Evolutionary conservation across 2,797 vertebrate genomes (phyloP).

Genomic region (Sebastes vulpes): DNA sequence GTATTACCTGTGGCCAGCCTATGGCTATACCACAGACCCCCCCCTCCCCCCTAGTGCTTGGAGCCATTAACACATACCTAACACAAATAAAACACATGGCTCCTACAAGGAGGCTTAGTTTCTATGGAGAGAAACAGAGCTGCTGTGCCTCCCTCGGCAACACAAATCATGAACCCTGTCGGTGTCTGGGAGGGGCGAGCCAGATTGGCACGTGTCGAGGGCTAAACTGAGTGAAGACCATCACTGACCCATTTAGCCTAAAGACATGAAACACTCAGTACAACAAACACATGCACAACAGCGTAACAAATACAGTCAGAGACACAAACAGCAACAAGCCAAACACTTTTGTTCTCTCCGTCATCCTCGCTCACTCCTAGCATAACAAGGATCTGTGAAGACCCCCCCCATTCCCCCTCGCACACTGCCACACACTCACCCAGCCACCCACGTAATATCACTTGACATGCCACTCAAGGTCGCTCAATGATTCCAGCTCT

Average conservation of each 20-base stretch:
- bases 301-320: slow-evolving; percentile 7
- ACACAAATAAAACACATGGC: no score
- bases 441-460: slow-evolving; percentile 83
- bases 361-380: slow-evolving; percentile 17
- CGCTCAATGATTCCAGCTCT: slow-evolving; percentile 82
- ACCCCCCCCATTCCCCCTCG: neutral
- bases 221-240: slow-evolving; percentile 20
- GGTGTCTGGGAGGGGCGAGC: neutral
- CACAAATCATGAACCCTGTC: slow-evolving; percentile 47
- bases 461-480: slow-evolving; percentile 87
- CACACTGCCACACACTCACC: slow-evolving; percentile 62
- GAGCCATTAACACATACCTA: no score
- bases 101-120: slow-evolving; percentile 21
- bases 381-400: slow-evolving; percentile 30
- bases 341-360: neutral
- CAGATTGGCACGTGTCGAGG: slow-evolving; percentile 31
- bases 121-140: slow-evolving; percentile 52
- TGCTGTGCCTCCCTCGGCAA: slow-evolving; percentile 7
- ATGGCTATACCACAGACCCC: no score
- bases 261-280: slow-evolving; percentile 9
- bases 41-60: no score
- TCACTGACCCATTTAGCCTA: slow-evolving; percentile 23
- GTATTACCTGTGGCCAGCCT: no score
- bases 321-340: slow-evolving; percentile 19
- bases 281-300: neutral